These are phyloP conservation scores for Microctenopoma stevenorrisi DNA, from an alignment of 2,797 vertebrate species.

Conservation along the genomic window DNA sequence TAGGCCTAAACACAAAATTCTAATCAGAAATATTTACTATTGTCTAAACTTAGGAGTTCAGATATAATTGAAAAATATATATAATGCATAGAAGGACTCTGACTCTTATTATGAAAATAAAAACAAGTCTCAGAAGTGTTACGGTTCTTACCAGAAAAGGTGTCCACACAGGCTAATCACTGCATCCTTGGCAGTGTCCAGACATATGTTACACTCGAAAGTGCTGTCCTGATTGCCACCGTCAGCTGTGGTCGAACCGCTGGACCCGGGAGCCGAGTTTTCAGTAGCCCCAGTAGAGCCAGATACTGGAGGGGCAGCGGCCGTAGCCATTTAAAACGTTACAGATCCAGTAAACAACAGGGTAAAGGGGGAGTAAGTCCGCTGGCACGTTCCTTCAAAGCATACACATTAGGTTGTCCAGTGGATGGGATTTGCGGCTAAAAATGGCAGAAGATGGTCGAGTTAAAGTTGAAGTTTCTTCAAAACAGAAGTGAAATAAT, in stretches of 20 bases:
- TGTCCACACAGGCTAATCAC: conserved; percentile 98
- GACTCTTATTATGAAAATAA: not conserved
- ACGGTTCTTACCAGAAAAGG: conserved; percentile 90
- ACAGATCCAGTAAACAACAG: conserved; percentile 17
- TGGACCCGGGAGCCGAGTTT: conserved; percentile 74
- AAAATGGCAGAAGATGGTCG: not conserved
- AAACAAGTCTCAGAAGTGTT: not conserved
- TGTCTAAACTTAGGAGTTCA: too few relatives aligned
- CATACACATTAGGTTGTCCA: conserved; percentile 10
- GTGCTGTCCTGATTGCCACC: conserved; percentile 92
- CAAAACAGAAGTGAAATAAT: not conserved
- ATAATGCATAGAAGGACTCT: too few relatives aligned
- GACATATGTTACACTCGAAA: conserved; percentile 97
- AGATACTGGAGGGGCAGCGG: conserved; percentile 69
- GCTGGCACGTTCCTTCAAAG: conserved; percentile 35
- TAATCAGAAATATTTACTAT: too few relatives aligned
- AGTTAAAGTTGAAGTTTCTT: not conserved
- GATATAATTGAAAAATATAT: too few relatives aligned
- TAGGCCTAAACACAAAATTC: too few relatives aligned
- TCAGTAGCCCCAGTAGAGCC: conserved; percentile 81
- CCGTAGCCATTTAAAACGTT: conserved; percentile 77
- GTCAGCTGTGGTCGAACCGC: conserved; percentile 86
- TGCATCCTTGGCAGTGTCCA: conserved; percentile 98
- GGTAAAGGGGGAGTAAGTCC: conserved; percentile 9
- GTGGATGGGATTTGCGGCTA: not conserved